Conservation (phyloP, 30 jellyfish, hydroid and myxozoan genomes). For the Catostylus mosaicus region DNA sequence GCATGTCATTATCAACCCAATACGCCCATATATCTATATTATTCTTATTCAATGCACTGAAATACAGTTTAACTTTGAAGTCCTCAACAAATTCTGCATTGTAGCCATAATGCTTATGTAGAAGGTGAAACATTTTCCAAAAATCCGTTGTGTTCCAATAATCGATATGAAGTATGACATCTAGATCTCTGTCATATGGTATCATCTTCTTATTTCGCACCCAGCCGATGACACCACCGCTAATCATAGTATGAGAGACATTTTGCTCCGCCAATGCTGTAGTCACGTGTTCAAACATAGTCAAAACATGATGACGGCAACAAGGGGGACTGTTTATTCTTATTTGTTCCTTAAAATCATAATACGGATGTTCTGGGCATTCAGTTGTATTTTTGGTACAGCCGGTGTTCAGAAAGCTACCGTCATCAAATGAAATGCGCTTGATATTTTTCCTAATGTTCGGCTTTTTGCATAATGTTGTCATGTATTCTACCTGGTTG, state of each 20-base stretch:
- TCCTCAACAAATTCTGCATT: conserved; percentile 42
- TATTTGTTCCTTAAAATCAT: conserved; percentile 12
- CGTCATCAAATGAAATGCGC: conserved; percentile 52
- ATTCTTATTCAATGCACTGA: conserved; percentile 53
- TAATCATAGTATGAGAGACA: conserved; percentile 69
- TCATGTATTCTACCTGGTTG: not conserved
- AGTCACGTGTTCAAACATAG: conserved; percentile 56
- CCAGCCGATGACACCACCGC: conserved; percentile 96
- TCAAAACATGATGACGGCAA: conserved; percentile 78
- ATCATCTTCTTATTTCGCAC: conserved; percentile 73
- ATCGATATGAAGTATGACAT: conserved; percentile 47
- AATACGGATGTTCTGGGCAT: conserved; percentile 81
- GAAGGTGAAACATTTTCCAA: conserved; percentile 20
- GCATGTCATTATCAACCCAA: conserved; percentile 12
- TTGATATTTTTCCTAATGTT: conserved; percentile 16
- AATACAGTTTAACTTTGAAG: conserved; percentile 55
- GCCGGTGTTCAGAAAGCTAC: conserved; percentile 54
- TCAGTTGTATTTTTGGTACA: conserved; percentile 66
- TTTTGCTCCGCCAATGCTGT: conserved; percentile 25
- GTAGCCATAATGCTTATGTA: conserved; percentile 57
- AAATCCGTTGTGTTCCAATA: conserved; percentile 78
- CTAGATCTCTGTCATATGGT: conserved; percentile 94
- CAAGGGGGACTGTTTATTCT: conserved; percentile 97
- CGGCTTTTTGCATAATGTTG: conserved; percentile 36
- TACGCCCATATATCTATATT: conserved; percentile 88